Conservation (phyloP, 2,888 invertebrate genomes). For the Crematogaster levior region DNA sequence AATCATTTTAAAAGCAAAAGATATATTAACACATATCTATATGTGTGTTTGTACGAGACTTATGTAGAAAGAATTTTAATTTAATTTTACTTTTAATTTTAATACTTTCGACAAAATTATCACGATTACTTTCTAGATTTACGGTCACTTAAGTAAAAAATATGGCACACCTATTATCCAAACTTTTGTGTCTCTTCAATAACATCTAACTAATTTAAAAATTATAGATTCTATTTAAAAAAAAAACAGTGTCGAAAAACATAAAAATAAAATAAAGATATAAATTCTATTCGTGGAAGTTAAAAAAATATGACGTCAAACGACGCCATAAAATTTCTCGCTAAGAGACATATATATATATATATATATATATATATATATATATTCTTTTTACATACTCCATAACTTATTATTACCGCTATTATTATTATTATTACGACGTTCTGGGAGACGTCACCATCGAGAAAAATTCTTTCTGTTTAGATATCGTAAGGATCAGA, state of each 20-base stretch:
- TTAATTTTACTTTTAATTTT: not conserved
- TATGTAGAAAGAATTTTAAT: no score
- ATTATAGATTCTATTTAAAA: not conserved
- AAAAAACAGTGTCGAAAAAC: not conserved
- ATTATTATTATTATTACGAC: not conserved
- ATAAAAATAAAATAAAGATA: not conserved
- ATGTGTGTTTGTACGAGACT: not conserved
- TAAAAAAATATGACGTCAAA: conserved; percentile 2
- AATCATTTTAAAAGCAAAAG: not conserved
- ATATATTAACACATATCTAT: not conserved
- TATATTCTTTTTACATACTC: no score
- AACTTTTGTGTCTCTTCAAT: not conserved
- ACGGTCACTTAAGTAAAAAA: not conserved
- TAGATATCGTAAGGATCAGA: conserved; percentile 1
- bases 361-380: no score
- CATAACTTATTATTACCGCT: conserved; percentile 9
- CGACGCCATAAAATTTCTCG: not conserved
- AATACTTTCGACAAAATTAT: not conserved
- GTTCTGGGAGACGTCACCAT: not conserved
- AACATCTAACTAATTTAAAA: not conserved
- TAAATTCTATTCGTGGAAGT: not conserved
- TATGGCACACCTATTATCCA: not conserved
- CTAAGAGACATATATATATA: not conserved
- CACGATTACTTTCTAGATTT: not conserved
- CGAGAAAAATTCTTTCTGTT: not conserved